Conservation (phyloP, 2,113 vertebrate species). For the Canis aureus region DNA sequence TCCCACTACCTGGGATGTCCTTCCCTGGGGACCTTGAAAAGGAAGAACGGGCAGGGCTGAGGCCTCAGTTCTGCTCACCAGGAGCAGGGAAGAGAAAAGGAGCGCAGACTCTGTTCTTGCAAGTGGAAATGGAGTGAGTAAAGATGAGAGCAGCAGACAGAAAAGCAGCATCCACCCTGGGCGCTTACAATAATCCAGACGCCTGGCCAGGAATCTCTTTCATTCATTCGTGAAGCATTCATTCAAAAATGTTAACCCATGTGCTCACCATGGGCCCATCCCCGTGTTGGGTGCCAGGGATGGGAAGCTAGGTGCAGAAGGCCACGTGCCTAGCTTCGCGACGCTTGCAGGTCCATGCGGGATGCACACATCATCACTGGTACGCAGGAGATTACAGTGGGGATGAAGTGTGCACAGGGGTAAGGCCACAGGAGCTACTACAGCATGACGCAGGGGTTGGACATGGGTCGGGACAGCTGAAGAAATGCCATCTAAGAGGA, state of each 20-base stretch:
- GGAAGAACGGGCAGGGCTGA: not conserved
- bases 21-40: not conserved
- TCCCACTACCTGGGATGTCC: not conserved
- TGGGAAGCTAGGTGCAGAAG: not conserved
- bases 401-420: not conserved
- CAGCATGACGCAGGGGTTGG: not conserved
- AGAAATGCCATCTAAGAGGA: not conserved
- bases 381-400: no score
- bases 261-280: not conserved
- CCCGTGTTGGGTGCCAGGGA: not conserved
- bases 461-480: not conserved
- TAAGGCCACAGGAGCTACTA: not conserved
- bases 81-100: not conserved
- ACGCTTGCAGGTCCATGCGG: not conserved
- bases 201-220: not conserved
- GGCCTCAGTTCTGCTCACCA: not conserved
- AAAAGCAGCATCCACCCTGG: not conserved
- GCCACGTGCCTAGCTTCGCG: not conserved
- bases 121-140: not conserved
- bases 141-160: not conserved
- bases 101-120: not conserved
- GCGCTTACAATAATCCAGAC: not conserved
- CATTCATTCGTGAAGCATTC: not conserved
- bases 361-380: not conserved
- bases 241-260: not conserved